phyloP scores from a whole-genome alignment of 1,140 invertebrate genomes.

The Macrostomum lignano region DNA sequence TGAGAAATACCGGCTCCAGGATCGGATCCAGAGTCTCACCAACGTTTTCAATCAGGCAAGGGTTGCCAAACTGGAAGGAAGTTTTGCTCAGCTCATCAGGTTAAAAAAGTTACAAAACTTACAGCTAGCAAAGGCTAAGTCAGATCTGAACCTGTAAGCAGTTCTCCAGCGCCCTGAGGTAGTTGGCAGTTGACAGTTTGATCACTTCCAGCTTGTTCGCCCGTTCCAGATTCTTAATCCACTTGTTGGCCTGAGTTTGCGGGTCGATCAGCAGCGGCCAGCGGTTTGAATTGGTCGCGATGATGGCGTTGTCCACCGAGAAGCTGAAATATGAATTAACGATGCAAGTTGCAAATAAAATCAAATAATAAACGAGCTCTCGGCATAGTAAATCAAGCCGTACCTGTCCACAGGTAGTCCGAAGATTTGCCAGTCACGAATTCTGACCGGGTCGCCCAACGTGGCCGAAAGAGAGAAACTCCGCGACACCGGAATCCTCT shows the following conservation, averaged over 20 bases:
- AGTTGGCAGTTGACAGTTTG: slow-evolving; percentile 21
- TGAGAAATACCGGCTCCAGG: slow-evolving; percentile 21
- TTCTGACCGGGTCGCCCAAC: slow-evolving; percentile 23
- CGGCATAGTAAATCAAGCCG: no score
- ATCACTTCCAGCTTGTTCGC: slow-evolving; percentile 23
- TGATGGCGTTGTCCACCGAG: slow-evolving; percentile 27
- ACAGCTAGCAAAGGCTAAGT: no score
- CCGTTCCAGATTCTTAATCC: slow-evolving; percentile 29
- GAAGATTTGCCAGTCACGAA: slow-evolving; percentile 26
- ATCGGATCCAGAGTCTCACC: slow-evolving; percentile 25
- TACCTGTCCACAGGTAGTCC: slow-evolving; percentile 26
- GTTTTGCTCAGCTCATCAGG: slow-evolving; percentile 27
- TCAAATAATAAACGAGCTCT: no score
- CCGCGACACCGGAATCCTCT: slow-evolving; percentile 30
- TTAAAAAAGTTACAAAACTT: slow-evolving; percentile 38
- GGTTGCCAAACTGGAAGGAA: slow-evolving; percentile 23
- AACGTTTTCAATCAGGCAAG: slow-evolving; percentile 26
- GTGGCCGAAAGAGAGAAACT: slow-evolving; percentile 19
- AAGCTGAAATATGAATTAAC: slow-evolving; percentile 37
- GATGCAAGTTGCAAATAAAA: slow-evolving; percentile 31
- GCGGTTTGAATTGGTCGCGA: slow-evolving; percentile 19
- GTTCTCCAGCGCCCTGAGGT: slow-evolving; percentile 21
- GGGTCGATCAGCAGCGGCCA: slow-evolving; percentile 29
- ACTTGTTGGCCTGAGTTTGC: slow-evolving; percentile 27
- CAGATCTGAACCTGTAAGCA: slow-evolving; percentile 25